phyloP scores from a whole-genome alignment of 2,888 invertebrate species.

The Oeneis ivallda region DNA sequence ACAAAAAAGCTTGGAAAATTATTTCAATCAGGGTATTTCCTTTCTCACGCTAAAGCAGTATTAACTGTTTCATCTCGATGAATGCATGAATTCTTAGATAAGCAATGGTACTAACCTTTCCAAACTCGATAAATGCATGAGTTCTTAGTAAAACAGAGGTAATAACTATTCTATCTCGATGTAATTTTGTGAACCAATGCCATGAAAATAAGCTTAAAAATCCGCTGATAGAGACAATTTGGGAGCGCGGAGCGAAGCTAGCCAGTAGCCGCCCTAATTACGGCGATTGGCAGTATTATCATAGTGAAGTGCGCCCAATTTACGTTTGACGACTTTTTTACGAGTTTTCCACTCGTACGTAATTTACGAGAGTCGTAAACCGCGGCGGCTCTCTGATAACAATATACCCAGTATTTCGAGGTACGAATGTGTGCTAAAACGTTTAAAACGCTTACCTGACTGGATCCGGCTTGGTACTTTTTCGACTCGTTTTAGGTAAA shows the following conservation, averaged over 20 bases:
- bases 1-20: no score
- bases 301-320: constrained; percentile 75
- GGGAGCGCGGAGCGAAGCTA: background rate
- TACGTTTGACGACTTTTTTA: constrained; percentile 77
- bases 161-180: background rate
- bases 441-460: constrained; percentile 14
- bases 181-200: no score
- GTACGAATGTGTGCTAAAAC: constrained; percentile 5
- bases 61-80: no score
- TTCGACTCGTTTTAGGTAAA: background rate
- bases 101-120: background rate
- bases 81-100: no score
- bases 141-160: no score
- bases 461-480: background rate
- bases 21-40: no score
- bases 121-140: no score
- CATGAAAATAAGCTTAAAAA: background rate
- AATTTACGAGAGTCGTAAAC: constrained; percentile 71
- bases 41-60: no score
- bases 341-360: constrained; percentile 71
- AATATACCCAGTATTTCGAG: constrained; percentile 38
- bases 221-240: constrained; percentile 10
- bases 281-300: constrained; percentile 71
- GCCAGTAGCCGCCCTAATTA: constrained; percentile 54
- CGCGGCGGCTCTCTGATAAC: constrained; percentile 46